Percentiles rank a stretch among this genome's conserved stretches.
These are phyloP conservation scores for Caenorhabditis sp. DNA, from an alignment of 2,888 invertebrate species.

Conservation along the genomic window DNA sequence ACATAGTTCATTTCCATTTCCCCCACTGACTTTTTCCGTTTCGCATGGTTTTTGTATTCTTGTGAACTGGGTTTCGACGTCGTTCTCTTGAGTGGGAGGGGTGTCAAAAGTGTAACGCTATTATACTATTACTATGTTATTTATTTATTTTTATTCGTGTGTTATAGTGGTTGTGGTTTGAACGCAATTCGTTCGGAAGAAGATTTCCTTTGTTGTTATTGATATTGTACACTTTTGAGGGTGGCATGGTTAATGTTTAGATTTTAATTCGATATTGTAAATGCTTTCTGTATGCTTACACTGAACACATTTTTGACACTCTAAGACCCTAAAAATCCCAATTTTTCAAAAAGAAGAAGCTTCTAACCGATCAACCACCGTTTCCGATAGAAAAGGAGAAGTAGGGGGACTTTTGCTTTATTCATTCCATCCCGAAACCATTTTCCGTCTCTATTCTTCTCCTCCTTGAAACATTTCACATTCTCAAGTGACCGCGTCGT, in stretches of 20 bases:
- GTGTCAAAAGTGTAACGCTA: no score
- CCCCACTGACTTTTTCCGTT: background rate
- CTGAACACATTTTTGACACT: no score
- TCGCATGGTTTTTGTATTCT: background rate
- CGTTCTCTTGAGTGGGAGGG: background rate
- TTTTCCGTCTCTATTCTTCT: background rate
- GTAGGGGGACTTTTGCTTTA: no score
- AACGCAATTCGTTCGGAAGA: no score
- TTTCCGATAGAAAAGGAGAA: background rate
- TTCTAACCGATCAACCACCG: background rate
- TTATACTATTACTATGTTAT: background rate
- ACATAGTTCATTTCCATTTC: constrained; percentile 14
- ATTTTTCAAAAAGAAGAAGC: no score
- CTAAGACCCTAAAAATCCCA: no score
- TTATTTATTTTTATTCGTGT: no score
- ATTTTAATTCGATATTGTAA: no score
- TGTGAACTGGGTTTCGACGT: background rate
- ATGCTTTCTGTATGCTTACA: no score
- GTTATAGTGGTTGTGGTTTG: background rate
- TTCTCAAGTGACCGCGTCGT: constrained; percentile 46
- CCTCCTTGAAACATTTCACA: background rate
- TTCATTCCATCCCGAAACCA: background rate
- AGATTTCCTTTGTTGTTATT: background rate
- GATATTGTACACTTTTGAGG: background rate
- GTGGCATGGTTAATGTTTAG: no score